Conservation (phyloP, 2,888 invertebrate species). For the Lepidocyrtoides sp. region DNA sequence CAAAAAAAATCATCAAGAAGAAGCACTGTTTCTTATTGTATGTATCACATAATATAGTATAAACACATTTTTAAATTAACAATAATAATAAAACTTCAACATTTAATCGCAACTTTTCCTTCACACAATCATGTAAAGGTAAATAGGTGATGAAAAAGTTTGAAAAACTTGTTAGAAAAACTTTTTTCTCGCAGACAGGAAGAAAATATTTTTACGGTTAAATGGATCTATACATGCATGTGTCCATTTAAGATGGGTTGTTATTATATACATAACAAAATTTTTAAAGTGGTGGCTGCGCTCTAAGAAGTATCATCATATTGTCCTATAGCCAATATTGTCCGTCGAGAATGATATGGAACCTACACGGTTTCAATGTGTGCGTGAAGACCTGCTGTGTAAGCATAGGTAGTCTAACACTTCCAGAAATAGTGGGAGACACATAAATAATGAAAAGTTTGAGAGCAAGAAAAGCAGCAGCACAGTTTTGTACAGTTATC, state of each 20-base stretch:
- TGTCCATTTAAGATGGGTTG: background rate
- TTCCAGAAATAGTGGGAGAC: constrained; percentile 79
- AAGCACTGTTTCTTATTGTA: no score
- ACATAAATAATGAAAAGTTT: constrained; percentile 72
- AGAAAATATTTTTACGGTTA: constrained; percentile 17
- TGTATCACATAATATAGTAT: background rate
- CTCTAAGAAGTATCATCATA: background rate
- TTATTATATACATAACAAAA: background rate
- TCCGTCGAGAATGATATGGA: background rate
- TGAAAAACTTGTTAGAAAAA: constrained; percentile 54
- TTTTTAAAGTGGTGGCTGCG: constrained; percentile 20
- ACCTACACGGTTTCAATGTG: constrained; percentile 13
- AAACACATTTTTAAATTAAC: background rate
- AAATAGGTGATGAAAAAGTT: constrained; percentile 77
- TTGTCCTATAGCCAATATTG: background rate
- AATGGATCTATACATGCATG: background rate
- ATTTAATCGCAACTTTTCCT: constrained; percentile 64
- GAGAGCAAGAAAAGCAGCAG: constrained; percentile 36
- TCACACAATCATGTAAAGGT: constrained; percentile 65
- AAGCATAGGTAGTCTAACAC: constrained; percentile 76
- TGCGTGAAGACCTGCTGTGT: constrained; percentile 76
- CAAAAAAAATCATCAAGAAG: no score
- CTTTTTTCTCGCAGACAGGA: background rate
- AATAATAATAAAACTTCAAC: constrained; percentile 64
- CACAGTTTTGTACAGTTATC: constrained; percentile 27